phyloP scores from a whole-genome alignment of 2,888 invertebrate species.

The Podotricha telesiphe region DNA sequence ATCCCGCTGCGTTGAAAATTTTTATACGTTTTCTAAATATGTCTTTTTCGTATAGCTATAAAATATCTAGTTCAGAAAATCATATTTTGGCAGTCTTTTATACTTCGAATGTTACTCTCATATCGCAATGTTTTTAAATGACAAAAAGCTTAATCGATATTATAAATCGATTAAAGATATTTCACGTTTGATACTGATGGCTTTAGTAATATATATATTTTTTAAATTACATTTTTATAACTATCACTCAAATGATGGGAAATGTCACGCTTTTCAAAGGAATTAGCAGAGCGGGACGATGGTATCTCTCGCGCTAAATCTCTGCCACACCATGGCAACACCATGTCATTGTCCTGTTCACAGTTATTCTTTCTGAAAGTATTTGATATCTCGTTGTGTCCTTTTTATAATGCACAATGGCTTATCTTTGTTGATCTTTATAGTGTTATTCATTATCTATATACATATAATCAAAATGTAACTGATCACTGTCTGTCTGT shows the following conservation, averaged over 20 bases:
- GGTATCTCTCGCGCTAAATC: conserved; percentile 62
- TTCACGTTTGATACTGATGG: no score
- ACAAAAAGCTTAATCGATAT: no score
- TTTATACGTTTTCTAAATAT: no score
- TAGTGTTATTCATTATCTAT: neutral
- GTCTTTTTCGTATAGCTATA: no score
- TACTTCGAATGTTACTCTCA: no score
- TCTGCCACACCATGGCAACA: conserved; percentile 39
- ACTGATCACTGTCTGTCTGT: no score
- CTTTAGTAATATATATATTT: no score
- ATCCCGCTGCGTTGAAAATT: no score
- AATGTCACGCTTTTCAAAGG: conserved; percentile 73
- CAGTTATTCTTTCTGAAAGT: neutral
- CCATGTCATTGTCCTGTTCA: conserved; percentile 29
- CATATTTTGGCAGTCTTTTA: neutral
- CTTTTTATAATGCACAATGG: conserved; percentile 7
- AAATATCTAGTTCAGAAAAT: no score
- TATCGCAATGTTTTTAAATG: no score
- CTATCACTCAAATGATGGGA: conserved; percentile 16
- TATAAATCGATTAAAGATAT: no score
- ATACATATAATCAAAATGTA: no score
- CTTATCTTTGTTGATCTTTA: neutral
- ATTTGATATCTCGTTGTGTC: conserved; percentile 9
- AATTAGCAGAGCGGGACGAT: conserved; percentile 73
- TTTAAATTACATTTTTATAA: conserved; percentile 19